These are phyloP conservation scores for Lamprotornis superbus DNA, from an alignment of 2,113 vertebrate genomes.

Conservation along the genomic window DNA sequence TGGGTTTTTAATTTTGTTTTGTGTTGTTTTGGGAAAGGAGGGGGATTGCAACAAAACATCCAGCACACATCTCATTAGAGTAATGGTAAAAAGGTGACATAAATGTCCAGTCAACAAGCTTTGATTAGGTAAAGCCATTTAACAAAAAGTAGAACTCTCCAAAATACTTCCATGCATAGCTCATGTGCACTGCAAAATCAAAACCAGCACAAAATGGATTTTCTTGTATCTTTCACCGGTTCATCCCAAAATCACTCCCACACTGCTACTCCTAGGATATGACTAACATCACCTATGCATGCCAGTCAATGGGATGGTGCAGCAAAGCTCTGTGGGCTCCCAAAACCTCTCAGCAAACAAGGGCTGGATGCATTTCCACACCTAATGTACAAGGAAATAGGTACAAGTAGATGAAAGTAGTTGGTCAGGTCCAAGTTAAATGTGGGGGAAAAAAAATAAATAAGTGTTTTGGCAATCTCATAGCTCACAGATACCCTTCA, in stretches of 20 bases:
- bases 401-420: not conserved
- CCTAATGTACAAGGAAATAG: not conserved
- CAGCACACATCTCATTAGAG: not conserved
- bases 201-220: not conserved
- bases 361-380: not conserved
- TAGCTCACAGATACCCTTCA: not conserved
- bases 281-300: not conserved
- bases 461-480: not conserved
- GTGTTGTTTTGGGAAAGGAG: not conserved
- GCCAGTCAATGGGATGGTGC: not conserved
- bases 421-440: not conserved
- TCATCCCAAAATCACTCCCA: not conserved
- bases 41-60: not conserved
- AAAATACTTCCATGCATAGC: not conserved
- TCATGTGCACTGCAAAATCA: not conserved
- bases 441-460: too few species aligned
- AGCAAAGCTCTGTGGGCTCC: not conserved
- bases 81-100: not conserved
- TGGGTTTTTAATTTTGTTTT: not conserved
- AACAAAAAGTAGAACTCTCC: not conserved
- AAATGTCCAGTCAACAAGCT: not conserved
- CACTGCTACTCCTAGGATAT: too few species aligned
- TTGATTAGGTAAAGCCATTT: not conserved
- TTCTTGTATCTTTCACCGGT: not conserved
- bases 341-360: not conserved